Conservation (phyloP, 2,113 vertebrate species). For the Conger conger region DNA sequence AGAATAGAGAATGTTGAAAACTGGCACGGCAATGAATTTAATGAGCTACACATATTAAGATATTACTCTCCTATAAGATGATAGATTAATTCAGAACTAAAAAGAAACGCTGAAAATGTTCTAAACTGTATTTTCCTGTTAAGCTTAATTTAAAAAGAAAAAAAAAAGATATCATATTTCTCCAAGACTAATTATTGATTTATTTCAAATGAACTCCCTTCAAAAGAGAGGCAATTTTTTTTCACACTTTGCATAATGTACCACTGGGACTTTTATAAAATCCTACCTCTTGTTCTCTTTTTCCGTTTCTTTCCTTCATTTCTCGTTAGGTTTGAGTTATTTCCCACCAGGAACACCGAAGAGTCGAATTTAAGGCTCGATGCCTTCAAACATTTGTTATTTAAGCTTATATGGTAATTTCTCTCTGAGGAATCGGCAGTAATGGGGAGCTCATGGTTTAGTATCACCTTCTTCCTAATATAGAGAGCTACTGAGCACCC, state of each 20-base stretch:
- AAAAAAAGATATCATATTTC: too few relatives aligned
- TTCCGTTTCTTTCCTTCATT: background rate
- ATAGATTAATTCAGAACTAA: too few relatives aligned
- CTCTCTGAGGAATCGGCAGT: constrained; percentile 58
- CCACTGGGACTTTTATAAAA: background rate
- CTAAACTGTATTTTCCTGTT: too few relatives aligned
- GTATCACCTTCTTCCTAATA: constrained; percentile 63
- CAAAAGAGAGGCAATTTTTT: background rate
- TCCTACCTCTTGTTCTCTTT: background rate
- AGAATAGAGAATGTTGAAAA: too few relatives aligned
- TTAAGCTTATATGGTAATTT: constrained; percentile 62
- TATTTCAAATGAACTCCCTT: too few relatives aligned
- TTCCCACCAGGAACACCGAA: background rate
- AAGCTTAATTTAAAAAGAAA: too few relatives aligned
- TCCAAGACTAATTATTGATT: too few relatives aligned
- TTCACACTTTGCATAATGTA: background rate
- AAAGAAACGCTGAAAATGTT: too few relatives aligned
- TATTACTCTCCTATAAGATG: too few relatives aligned
- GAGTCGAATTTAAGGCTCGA: constrained; percentile 28
- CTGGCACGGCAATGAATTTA: too few relatives aligned
- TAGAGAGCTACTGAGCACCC: constrained; percentile 56
- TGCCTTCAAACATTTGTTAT: constrained; percentile 55
- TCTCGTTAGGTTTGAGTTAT: background rate
- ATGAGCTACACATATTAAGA: too few relatives aligned
- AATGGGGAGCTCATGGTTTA: constrained; percentile 56